phyloP scores from a whole-genome alignment of 2,797 vertebrate genomes.

The Clarias fuscus region DNA sequence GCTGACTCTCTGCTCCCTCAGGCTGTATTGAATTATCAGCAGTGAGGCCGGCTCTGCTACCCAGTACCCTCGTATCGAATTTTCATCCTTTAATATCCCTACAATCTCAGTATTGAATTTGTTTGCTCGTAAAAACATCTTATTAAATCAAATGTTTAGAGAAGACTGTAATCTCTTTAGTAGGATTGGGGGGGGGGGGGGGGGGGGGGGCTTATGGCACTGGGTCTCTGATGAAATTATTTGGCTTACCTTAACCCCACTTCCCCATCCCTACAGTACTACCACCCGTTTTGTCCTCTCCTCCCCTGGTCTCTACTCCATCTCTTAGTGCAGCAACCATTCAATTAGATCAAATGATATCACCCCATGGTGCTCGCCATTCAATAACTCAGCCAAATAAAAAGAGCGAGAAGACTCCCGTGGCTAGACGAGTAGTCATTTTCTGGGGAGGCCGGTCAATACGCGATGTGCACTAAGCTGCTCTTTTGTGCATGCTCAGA shows the following conservation, averaged over 20 bases:
- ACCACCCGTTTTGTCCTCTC: slow-evolving; percentile 13
- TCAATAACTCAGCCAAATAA: slow-evolving; percentile 65
- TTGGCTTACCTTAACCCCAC: slow-evolving; percentile 46
- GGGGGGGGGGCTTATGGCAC: background rate
- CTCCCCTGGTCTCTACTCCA: slow-evolving; percentile 20
- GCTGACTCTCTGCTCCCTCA: slow-evolving; percentile 57
- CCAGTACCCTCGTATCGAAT: slow-evolving; percentile 58
- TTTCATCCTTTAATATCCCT: slow-evolving; percentile 60
- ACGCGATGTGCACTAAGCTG: slow-evolving; percentile 37
- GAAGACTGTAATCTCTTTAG: slow-evolving; percentile 66
- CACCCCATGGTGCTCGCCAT: slow-evolving; percentile 59
- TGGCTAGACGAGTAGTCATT: slow-evolving; percentile 53
- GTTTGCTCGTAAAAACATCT: slow-evolving; percentile 63
- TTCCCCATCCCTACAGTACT: slow-evolving; percentile 10
- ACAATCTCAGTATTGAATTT: slow-evolving; percentile 66
- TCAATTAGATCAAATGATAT: slow-evolving; percentile 67
- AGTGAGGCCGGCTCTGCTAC: slow-evolving; percentile 45
- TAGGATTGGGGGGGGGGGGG: slow-evolving; percentile 11
- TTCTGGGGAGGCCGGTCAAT: slow-evolving; percentile 44
- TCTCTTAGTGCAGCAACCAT: slow-evolving; percentile 49
- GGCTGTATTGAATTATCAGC: slow-evolving; percentile 64
- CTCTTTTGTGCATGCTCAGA: slow-evolving; percentile 50
- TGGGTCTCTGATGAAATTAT: slow-evolving; percentile 53
- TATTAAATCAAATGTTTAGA: slow-evolving; percentile 71
- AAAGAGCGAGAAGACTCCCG: slow-evolving; percentile 60